phyloP scores from a whole-genome alignment of 2,113 vertebrate genomes.

The Gracilinanus agilis region DNA sequence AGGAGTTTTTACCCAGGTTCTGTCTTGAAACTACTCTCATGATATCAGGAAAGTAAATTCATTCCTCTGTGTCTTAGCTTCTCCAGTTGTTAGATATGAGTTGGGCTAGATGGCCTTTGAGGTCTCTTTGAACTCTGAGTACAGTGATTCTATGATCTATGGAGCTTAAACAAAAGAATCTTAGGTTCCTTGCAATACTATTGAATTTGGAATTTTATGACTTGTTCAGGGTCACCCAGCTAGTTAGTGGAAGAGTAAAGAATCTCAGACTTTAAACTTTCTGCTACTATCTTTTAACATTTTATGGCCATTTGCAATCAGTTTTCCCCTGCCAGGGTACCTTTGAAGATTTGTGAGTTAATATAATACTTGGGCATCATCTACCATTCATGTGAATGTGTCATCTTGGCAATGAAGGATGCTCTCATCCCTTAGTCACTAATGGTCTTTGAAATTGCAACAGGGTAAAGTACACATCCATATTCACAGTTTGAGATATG shows the following conservation, averaged over 20 bases:
- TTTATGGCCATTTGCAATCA: constrained; percentile 26
- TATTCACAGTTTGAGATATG: constrained; percentile 23
- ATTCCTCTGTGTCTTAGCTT: neutral
- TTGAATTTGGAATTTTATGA: neutral
- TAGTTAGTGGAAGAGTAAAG: constrained; percentile 6
- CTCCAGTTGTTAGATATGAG: neutral
- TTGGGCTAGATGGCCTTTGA: neutral
- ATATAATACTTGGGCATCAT: neutral
- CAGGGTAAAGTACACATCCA: constrained; percentile 20
- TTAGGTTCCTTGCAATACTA: neutral
- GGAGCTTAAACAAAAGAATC: neutral
- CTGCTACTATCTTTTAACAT: constrained; percentile 2
- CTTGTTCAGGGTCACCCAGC: neutral
- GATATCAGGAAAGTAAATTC: neutral
- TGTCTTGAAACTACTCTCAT: neutral
- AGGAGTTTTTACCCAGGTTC: neutral
- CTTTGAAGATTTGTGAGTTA: neutral
- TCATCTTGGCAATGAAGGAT: constrained; percentile 25
- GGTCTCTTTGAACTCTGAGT: neutral
- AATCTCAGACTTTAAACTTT: neutral
- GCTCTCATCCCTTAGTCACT: neutral
- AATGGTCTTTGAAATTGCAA: constrained; percentile 42
- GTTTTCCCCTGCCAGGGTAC: neutral
- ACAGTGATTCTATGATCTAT: neutral
- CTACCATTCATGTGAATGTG: neutral